These are phyloP conservation scores for Paraescarpia echinospica DNA, from an alignment of 1,140 invertebrate species.

Conservation along the genomic window DNA sequence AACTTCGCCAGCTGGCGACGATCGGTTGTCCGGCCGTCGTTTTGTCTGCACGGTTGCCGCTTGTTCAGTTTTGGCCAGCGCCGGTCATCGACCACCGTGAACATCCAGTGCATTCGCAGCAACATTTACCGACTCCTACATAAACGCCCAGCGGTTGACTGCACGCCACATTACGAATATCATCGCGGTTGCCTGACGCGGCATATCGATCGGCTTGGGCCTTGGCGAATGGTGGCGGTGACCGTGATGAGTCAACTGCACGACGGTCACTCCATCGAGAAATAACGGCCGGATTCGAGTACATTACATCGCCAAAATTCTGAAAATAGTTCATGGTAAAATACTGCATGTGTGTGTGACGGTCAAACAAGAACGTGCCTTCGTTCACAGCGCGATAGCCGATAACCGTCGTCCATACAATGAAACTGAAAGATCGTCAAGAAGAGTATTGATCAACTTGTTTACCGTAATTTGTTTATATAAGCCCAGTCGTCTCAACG, in stretches of 20 bases:
- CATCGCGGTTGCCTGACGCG: neutral
- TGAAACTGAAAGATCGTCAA: neutral
- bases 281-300: neutral
- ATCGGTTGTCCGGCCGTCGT: neutral
- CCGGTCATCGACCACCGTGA: neutral
- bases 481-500: neutral
- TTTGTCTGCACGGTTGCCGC: neutral
- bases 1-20: neutral
- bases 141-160: neutral
- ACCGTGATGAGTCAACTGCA: neutral
- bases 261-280: neutral
- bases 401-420: neutral
- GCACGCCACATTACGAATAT: neutral
- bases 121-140: neutral
- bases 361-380: neutral
- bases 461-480: constrained; percentile 1
- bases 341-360: neutral
- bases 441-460: neutral
- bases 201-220: neutral
- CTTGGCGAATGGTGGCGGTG: neutral
- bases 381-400: neutral
- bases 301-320: neutral
- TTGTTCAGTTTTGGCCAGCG: neutral
- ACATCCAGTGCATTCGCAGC: neutral
- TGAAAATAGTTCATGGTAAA: neutral